Base-by-base conservation (phyloP, 2,888 invertebrate genomes). In the Mythimna vitellina region DNA sequence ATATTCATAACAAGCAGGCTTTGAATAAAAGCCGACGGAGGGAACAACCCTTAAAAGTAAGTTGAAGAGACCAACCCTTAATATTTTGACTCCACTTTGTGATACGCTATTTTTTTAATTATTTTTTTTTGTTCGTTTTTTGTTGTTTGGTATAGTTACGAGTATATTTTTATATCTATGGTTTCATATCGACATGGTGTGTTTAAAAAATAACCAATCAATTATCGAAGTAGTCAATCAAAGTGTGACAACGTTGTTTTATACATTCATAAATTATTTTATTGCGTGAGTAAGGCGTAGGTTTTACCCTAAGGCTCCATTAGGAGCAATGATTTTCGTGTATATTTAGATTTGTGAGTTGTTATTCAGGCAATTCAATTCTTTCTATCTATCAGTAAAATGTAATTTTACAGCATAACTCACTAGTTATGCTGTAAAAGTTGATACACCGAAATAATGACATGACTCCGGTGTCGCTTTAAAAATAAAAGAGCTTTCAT, bases 21-120 rank as follows among this genome's bases (percentile, higher is more conserved):
- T 73, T 86, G 84, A 86, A 85, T 85, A 85, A 85, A 81, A 75
- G 56, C 76, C 54, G 70, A 70, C 68, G 32, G 46, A 35, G 61
- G 62, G 67, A 86, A 67, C 72, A 76, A 86, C 79, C 78, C 82
- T 75, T 71, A 65, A 76, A 81, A 81, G 57, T 64, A 51, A 68
- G 53, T 80, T 76, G 29, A 64, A 60, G 54, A 75, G 57, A 49
- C n/a, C n/a, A 66, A 46, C 72, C 72, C 58, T 63, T 73, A 72
- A 72, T 58, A 61, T 70, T 67, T 76, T 29, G 62, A 54, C 57
- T 72, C 53, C 56, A 67, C 70, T 10, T 69, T 56, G 2, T 25
- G 49, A 66, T 57, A 64, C 0, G 42, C 46, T 63, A 42, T 42
- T 0, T 56, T 17, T 62, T 63, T 51, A 1, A 1, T 17, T 46